phyloP scores from a whole-genome alignment of 2,113 vertebrate genomes.

The Ptilonorhynchus violaceus region DNA sequence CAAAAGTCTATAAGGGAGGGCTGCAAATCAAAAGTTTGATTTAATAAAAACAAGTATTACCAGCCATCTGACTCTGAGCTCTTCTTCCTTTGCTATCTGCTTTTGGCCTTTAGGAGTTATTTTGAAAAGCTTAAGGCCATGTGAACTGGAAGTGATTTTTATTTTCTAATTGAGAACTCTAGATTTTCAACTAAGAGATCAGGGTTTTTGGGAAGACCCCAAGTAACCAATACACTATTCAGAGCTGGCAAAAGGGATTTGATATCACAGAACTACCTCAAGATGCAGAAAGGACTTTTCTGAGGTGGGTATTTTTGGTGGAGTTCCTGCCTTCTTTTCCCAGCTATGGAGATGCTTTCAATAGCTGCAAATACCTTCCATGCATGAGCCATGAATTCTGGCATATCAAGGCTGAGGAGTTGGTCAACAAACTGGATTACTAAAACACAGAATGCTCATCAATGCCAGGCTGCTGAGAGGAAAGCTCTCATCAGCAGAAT shows the following conservation, averaged over 20 bases:
- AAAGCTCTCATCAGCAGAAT: not conserved
- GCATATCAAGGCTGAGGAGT: not conserved
- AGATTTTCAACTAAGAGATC: not conserved
- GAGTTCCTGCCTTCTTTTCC: not conserved
- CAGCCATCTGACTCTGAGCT: not conserved
- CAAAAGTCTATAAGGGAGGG: not conserved
- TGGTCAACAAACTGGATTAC: not conserved
- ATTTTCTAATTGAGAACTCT: not conserved
- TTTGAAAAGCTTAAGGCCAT: not conserved
- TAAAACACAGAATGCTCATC: not conserved
- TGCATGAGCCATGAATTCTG: not conserved
- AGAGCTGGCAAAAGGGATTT: not conserved
- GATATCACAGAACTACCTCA: not conserved
- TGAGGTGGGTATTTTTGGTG: not conserved
- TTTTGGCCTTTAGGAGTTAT: not conserved
- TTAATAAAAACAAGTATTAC: not conserved
- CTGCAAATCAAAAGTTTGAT: conserved; percentile 10
- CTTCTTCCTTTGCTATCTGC: not conserved
- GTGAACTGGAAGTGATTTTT: not conserved
- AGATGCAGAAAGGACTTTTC: not conserved
- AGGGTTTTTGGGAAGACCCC: not conserved
- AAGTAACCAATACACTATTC: not conserved
- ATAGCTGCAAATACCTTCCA: not conserved
- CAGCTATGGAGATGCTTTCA: not conserved
- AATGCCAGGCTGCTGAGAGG: not conserved